Evolutionary conservation across 2,888 invertebrate species (phyloP).

Genomic region (Deladenus siricidicola): DNA sequence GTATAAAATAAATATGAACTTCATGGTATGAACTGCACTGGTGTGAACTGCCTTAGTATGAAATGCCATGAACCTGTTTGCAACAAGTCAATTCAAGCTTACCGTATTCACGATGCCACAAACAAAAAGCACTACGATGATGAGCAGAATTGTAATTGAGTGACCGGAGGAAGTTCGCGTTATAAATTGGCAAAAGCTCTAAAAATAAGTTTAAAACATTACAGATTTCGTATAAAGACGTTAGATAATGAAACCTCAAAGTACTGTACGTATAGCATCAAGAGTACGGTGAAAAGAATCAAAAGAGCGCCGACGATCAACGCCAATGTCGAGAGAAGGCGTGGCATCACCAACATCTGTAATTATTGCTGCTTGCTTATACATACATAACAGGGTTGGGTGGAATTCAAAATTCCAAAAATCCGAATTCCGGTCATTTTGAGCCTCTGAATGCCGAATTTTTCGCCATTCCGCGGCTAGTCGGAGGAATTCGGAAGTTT

Average conservation of each 20-base stretch:
- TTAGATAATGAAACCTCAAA: slow-evolving; percentile 36
- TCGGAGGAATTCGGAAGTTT: too few relatives aligned
- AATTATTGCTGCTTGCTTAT: too few relatives aligned
- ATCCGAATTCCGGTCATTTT: too few relatives aligned
- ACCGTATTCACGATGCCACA: slow-evolving; percentile 52
- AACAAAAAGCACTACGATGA: slow-evolving; percentile 42
- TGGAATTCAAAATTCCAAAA: too few relatives aligned
- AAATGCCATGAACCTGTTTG: background rate
- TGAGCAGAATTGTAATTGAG: slow-evolving; percentile 43
- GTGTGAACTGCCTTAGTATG: too few relatives aligned
- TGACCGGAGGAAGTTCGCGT: slow-evolving; percentile 49
- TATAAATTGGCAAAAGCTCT: slow-evolving; percentile 51
- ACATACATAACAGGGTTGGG: too few relatives aligned
- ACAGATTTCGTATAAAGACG: too few relatives aligned
- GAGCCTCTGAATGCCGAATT: too few relatives aligned
- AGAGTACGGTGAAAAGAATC: slow-evolving; percentile 45
- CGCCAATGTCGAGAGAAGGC: slow-evolving; percentile 40
- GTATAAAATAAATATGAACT: background rate
- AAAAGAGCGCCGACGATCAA: slow-evolving; percentile 41
- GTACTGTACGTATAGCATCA: slow-evolving; percentile 48
- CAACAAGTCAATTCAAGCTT: background rate
- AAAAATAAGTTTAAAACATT: slow-evolving; percentile 19
- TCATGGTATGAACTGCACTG: background rate
- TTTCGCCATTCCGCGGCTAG: too few relatives aligned
- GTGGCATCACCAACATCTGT: slow-evolving; percentile 30